Evolutionary conservation across 2,797 vertebrate genomes (phyloP).

Genomic region (Erpetoichthys calabaricus): DNA sequence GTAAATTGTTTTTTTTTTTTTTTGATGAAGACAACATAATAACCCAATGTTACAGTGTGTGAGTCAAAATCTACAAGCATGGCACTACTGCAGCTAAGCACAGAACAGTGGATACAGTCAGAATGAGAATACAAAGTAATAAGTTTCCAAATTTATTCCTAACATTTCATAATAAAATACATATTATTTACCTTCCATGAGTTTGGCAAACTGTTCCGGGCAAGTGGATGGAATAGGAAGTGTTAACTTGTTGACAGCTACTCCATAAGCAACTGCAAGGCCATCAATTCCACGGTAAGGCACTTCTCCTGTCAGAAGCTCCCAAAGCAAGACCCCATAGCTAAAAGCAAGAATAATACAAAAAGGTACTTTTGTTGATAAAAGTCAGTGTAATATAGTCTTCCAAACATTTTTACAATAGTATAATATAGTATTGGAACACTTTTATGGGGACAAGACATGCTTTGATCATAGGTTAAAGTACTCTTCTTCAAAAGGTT

Average conservation of each 20-base stretch:
- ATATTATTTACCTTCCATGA: slow-evolving; percentile 73
- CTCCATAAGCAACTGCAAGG: slow-evolving; percentile 82
- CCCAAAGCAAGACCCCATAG: slow-evolving; percentile 89
- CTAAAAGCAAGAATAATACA: slow-evolving; percentile 41
- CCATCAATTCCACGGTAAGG: slow-evolving; percentile 92
- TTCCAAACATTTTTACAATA: no score
- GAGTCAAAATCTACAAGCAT: no score
- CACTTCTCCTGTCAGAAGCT: slow-evolving; percentile 85
- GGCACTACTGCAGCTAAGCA: no score
- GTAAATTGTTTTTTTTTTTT: no score
- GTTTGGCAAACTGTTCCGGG: slow-evolving; percentile 81
- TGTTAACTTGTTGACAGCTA: slow-evolving; percentile 87
- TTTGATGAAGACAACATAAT: no score
- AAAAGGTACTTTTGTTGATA: neutral
- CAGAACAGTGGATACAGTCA: no score
- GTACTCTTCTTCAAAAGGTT: no score
- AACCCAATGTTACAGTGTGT: no score
- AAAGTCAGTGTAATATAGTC: no score
- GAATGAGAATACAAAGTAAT: neutral
- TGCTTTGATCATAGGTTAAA: no score
- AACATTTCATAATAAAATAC: neutral
- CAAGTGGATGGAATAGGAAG: slow-evolving; percentile 88
- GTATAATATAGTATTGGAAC: no score
- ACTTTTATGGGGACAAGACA: no score
- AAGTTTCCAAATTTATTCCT: neutral